Evolutionary conservation across 2,797 vertebrate species (phyloP).

Genomic region (Coilia nasus): DNA sequence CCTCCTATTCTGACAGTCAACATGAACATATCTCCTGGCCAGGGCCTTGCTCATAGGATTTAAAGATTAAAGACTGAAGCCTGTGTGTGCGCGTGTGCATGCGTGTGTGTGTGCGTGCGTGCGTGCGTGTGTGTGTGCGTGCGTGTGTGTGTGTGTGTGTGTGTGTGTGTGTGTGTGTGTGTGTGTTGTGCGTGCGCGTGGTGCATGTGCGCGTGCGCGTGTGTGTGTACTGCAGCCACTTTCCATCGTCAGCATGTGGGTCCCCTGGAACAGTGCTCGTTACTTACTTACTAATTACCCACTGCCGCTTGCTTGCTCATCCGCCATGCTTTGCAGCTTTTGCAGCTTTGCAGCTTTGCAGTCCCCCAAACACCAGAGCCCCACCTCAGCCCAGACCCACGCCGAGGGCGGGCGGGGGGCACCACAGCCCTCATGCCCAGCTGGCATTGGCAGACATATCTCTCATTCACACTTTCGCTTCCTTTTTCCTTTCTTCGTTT

Average conservation of each 20-base stretch:
- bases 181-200: conserved; percentile 30
- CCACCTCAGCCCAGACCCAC: background rate
- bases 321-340: too few species aligned
- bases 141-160: background rate
- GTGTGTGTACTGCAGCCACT: conserved; percentile 34
- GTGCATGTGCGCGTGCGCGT: background rate
- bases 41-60: background rate
- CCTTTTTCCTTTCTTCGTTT: background rate
- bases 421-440: background rate
- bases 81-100: background rate
- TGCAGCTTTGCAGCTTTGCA: background rate
- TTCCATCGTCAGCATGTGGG: conserved; percentile 44
- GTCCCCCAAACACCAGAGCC: background rate
- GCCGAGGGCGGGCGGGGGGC: background rate
- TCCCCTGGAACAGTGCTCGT: conserved; percentile 51
- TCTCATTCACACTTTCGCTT: background rate
- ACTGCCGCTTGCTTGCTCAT: conserved; percentile 1
- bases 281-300: conserved; percentile 62
- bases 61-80: conserved; percentile 19
- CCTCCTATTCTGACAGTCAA: background rate
- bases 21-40: background rate
- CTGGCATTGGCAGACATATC: background rate
- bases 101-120: background rate
- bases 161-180: background rate
- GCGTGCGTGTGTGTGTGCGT: background rate